Base-by-base conservation (phyloP, 2,888 invertebrate species). In the Pyrochroa serraticornis region DNA sequence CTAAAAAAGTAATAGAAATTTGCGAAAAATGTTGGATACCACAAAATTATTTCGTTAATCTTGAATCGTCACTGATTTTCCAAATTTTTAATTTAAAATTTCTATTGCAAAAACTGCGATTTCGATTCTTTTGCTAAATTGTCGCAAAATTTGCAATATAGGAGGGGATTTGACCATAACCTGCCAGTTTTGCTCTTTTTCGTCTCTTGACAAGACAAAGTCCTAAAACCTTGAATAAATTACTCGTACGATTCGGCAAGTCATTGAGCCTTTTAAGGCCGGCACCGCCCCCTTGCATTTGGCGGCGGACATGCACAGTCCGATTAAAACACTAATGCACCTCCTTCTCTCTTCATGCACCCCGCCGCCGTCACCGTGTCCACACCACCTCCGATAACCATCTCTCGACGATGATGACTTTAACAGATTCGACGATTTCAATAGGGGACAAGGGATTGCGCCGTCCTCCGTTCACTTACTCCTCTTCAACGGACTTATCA, bases 261-360 rank as follows among this genome's bases (percentile, higher is more conserved):
- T 71, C 70, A 71, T 59, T 53, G 66, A 62, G 63, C 68, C 68
- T 70, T 70, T 69, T 70, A 69, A 65, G 61, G 52, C 46, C 39
- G 38, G 63, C 55, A 52, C 65, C 67, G 65, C 67, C 69, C 65
- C 63, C 41, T 22, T 54, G 42, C 59, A 59, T 59, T 59, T 59
- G 52, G 58, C 58, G 58, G 58, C 45, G 58, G 42, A 30, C 52
- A 43, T 53, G 52, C 52, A 58, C 46, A 43, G 51, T 57, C 41
- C 46, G 46, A 51, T 51, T 51, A 57, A 33, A 42, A 46, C 60
- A 46, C 62, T 68, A 65, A 65, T 65, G 65, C 53, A 63, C 53
- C 22, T 22, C 22, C 22, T 22, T 22, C 22, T 22, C 22, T 22
- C 22, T 22, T 22, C 22, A 5, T 22, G 22, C 22, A 22, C 22